Percentiles rank a stretch among this genome's conserved stretches.
phyloP scores from a whole-genome alignment of 2,888 invertebrate genomes.

The Gibbula magus region DNA sequence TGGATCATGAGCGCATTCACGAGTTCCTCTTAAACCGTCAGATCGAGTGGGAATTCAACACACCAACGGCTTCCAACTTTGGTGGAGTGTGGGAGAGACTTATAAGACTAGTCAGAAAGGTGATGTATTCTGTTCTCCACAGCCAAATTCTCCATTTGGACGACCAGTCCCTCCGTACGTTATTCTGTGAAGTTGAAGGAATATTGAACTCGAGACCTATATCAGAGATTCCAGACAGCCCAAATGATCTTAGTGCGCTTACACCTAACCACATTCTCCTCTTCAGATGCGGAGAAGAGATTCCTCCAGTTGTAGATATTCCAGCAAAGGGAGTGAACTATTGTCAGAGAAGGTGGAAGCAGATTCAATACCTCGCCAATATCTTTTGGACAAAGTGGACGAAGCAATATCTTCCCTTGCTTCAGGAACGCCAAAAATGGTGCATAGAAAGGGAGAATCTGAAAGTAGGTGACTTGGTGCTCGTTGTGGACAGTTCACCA shows the following conservation, averaged over 20 bases:
- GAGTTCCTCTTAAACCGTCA: slow-evolving; percentile 26
- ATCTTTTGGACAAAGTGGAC: slow-evolving; percentile 38
- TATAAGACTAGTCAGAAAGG: slow-evolving; percentile 33
- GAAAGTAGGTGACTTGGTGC: slow-evolving; percentile 5
- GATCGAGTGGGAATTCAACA: slow-evolving; percentile 42
- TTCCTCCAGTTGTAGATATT: slow-evolving; percentile 36
- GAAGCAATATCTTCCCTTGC: slow-evolving; percentile 28
- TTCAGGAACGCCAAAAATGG: slow-evolving; percentile 37
- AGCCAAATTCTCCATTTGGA: slow-evolving; percentile 26
- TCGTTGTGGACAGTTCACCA: too few relatives aligned
- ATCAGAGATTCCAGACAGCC: slow-evolving; percentile 21
- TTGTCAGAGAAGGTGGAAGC: slow-evolving; percentile 36
- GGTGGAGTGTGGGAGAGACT: slow-evolving; percentile 44
- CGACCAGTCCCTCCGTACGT: slow-evolving; percentile 35
- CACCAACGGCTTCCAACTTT: slow-evolving; percentile 37
- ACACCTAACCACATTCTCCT: slow-evolving; percentile 41
- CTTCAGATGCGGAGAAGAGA: neutral
- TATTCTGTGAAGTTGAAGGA: slow-evolving; percentile 39
- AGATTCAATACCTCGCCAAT: too few relatives aligned
- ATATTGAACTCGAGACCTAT: slow-evolving; percentile 39
- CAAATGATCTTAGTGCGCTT: slow-evolving; percentile 30
- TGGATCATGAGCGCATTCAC: slow-evolving; percentile 30
- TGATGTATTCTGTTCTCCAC: slow-evolving; percentile 28
- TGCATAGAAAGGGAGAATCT: neutral
- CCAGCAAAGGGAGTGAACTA: slow-evolving; percentile 37